Conservation (phyloP, 2,888 invertebrate species). For the Hyposoter dolosus region DNA sequence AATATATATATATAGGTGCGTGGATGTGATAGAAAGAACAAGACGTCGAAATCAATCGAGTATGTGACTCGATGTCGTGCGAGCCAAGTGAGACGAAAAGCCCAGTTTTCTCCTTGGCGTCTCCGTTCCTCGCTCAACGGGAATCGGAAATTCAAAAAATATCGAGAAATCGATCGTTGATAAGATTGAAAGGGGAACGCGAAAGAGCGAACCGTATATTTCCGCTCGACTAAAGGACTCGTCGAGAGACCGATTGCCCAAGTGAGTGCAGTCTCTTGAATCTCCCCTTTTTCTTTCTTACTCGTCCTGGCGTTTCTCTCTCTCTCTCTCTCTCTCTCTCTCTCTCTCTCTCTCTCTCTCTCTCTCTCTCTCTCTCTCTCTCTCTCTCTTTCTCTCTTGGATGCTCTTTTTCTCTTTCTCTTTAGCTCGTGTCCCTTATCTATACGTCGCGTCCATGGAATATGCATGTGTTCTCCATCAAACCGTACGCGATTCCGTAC, state of each 20-base stretch:
- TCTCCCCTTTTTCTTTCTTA: neutral
- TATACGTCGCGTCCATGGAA: constrained; percentile 20
- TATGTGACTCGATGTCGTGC: constrained; percentile 62
- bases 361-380: constrained; percentile 26
- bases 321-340: too few relatives aligned
- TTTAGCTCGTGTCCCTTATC: constrained; percentile 2
- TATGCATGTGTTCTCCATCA: constrained; percentile 35
- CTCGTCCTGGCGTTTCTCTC: constrained; percentile 9
- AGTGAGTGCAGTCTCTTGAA: constrained; percentile 35
- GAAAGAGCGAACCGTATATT: constrained; percentile 55
- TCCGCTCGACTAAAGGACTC: constrained; percentile 62
- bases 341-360: constrained; percentile 8
- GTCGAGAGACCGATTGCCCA: constrained; percentile 56
- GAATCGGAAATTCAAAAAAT: constrained; percentile 67
- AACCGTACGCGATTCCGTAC: constrained; percentile 8
- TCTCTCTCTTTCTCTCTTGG: constrained; percentile 15
- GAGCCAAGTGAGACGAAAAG: constrained; percentile 51
- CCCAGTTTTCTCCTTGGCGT: constrained; percentile 24
- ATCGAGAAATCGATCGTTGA: constrained; percentile 70
- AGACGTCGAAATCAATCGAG: constrained; percentile 60
- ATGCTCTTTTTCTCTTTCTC: neutral
- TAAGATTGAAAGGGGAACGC: constrained; percentile 67
- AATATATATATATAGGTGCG: neutral
- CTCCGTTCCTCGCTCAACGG: constrained; percentile 29
- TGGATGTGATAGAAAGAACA: neutral